Evolutionary conservation across 2,113 vertebrate genomes (phyloP), one percentile per base, ranked within the genome.

Genomic region (Vanacampus margaritifer): DNA sequence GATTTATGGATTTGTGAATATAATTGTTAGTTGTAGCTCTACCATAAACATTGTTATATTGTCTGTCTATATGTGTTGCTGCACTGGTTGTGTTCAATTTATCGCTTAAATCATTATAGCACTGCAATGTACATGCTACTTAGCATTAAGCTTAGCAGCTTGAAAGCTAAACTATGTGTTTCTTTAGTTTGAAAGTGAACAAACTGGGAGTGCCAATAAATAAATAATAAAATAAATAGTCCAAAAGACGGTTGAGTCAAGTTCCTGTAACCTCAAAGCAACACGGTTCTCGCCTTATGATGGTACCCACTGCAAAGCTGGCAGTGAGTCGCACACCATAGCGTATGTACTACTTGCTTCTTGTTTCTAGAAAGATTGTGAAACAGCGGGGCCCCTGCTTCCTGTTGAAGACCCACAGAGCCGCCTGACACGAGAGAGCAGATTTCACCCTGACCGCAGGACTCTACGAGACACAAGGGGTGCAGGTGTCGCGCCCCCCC

Each of bases 321-420:
- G 88, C 90, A 24, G 57, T 46, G 19, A 64, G 74, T 41, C 21
- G 59, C 64, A 64, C 64, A 77, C 37, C 71, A 71, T n/a, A 69
- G 83, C 57, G 51, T 12, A 74, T 68, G 76, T 76, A 78, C 26
- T n/a, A 26, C 84, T 80, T 85, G 59, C 71, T 92, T 93, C 91
- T 89, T 84, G 87, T 92, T 92, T 93, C 89, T 71, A 26, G 67
- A 72, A 50, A 80, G 82, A 89, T 89, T 91, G 89, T 81, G 87
- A 90, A 93, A 93, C 77, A 85, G 67, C 71, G 67, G 48, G 64
- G 83, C 81, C 74, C 83, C 86, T 84, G 86, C 88, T 92, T 92
- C 91, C 92, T 91, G 90, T 91, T 80, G 41, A 73, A 88, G 85
- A 72, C 76, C 73, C 61, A 50, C 75, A 74, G 62, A 83, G 73